Conservation (phyloP, 2,888 invertebrate species). For the Danaus chrysippus region DNA sequence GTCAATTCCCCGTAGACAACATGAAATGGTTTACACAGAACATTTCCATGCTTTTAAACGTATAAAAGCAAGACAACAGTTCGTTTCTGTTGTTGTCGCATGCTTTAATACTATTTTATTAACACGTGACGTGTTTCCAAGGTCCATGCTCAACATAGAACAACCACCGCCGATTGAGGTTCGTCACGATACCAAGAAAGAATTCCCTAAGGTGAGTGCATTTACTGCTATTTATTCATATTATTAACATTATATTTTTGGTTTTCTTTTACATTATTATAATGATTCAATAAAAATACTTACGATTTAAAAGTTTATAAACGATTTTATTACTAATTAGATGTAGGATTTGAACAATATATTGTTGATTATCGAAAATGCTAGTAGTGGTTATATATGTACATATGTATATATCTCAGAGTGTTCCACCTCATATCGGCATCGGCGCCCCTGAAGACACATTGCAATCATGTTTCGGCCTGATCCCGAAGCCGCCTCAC, state of each 20-base stretch:
- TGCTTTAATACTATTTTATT: not conserved
- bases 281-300: too few species aligned
- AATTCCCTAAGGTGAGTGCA: constrained; percentile 57
- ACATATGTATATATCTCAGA: constrained; percentile 39
- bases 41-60: not conserved
- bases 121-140: constrained; percentile 34
- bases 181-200: constrained; percentile 51
- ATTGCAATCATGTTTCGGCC: constrained; percentile 83
- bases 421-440: constrained; percentile 84
- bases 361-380: too few species aligned
- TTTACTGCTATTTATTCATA: not conserved
- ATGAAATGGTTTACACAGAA: not conserved
- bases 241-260: not conserved
- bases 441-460: constrained; percentile 89
- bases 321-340: not conserved
- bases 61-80: not conserved
- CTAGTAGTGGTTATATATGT: too few species aligned
- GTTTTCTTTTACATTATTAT: too few species aligned
- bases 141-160: constrained; percentile 71
- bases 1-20: too few species aligned
- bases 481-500: constrained; percentile 85
- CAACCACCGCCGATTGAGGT: constrained; percentile 68
- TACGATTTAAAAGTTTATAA: too few species aligned
- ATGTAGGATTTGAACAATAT: too few species aligned
- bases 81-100: not conserved